Evolutionary conservation across 2,113 vertebrate genomes (phyloP).

Genomic region (Sialia sialis): DNA sequence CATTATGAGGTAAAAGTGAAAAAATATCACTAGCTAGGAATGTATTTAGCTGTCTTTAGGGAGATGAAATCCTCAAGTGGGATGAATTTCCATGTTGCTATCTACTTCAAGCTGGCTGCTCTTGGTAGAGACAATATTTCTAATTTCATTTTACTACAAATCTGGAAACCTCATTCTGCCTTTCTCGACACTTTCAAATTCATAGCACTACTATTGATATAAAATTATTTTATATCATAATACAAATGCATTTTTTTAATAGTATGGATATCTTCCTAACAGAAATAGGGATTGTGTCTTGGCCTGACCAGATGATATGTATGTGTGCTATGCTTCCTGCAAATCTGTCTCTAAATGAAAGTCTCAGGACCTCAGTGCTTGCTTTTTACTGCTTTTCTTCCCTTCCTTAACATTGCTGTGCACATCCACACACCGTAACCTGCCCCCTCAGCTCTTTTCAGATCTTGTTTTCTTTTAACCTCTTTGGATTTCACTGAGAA

Average conservation of each 20-base stretch:
- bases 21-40: not conserved
- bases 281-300: not conserved
- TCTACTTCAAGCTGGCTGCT: not conserved
- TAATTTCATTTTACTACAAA: not conserved
- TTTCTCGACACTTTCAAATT: not conserved
- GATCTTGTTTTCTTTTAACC: not conserved
- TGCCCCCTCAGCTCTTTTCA: not conserved
- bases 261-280: not conserved
- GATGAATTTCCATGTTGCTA: not conserved
- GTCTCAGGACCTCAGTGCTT: not conserved
- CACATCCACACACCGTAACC: not conserved
- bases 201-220: not conserved
- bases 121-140: not conserved
- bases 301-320: not conserved
- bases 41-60: not conserved
- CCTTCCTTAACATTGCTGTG: not conserved
- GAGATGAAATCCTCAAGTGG: not conserved
- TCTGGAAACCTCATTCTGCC: not conserved
- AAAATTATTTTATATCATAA: not conserved
- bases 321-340: not conserved
- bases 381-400: not conserved
- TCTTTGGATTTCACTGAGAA: not conserved
- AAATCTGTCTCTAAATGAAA: accelerated
- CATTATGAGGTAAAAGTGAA: not conserved
- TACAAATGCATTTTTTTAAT: not conserved